Evolutionary conservation across 1,140 invertebrate species (phyloP), one percentile per base, ranked within the genome.

Genomic region (Caenorhabditis inopinata): DNA sequence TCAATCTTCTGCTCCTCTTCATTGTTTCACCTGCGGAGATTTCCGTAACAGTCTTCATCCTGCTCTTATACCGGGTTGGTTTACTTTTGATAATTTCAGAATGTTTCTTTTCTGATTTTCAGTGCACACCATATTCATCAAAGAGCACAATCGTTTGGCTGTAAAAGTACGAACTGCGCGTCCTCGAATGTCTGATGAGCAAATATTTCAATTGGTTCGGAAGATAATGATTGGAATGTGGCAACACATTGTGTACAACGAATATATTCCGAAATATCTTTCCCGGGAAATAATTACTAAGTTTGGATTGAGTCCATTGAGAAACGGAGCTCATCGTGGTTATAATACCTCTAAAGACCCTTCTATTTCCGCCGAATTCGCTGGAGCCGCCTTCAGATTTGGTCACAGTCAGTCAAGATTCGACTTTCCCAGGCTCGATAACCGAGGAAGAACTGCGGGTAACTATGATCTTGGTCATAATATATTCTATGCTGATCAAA

Each of bases 211-310:
- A 90, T 95, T 97, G 90, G 90, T 94, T 0, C 91, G 95, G 81
- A 91, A 94, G 48, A 95, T 98, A 84, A 92, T 94, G 68, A 94
- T 95, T 62, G 95, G 94, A 2, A 92, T 94, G 88, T 93, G 95
- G 74, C 95, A 97, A 89, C 95, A 97, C 85, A 93, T 97, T 53
- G 96, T 94, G 0, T 97, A 93, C 89, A 96, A 95, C 87, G 95
- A 97, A 90, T 97, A 95, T 89, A 89, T 97, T 75, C 96, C 96
- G 21, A 94, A 96, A 86, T 89, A 97, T 9, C 90, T 97, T 7
- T 95, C 95, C 16, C 95, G 95, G 89, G 94, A 96, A 84, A 92
- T 95, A 23, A 96, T 96, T 93, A 21, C 25, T 27, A 75, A 85
- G 11, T 87, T 85, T 53, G 85, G 83, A 45, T 53, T 86, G 27